Percentiles rank a stretch among this genome's conserved stretches.
These are phyloP conservation scores for Adrianichthys oophorus DNA, from an alignment of 2,797 vertebrate genomes.

Conservation along the genomic window DNA sequence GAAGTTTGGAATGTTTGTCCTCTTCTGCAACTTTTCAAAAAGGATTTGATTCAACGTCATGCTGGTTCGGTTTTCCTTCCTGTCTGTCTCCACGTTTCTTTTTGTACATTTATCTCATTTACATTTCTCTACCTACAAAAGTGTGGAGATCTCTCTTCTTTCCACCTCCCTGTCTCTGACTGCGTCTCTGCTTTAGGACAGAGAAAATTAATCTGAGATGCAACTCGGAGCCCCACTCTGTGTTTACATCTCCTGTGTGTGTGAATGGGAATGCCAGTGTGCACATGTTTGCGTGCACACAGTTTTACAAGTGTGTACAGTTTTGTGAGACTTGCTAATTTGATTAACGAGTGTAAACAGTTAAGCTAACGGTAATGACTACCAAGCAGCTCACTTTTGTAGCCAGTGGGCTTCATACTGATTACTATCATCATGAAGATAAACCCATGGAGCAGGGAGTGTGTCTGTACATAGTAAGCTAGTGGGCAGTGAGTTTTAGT, in stretches of 20 bases:
- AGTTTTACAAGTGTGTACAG: constrained; percentile 13
- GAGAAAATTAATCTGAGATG: constrained; percentile 70
- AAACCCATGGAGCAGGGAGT: constrained; percentile 54
- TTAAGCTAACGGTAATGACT: constrained; percentile 77
- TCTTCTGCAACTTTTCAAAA: too few relatives aligned
- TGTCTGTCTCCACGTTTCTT: constrained; percentile 21
- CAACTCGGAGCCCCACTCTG: constrained; percentile 51
- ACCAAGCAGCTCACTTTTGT: constrained; percentile 71
- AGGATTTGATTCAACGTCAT: not conserved
- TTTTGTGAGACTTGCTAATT: constrained; percentile 67
- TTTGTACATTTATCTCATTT: constrained; percentile 47
- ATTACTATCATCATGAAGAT: constrained; percentile 75
- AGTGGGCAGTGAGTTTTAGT: constrained; percentile 26
- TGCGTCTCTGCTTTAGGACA: constrained; percentile 60
- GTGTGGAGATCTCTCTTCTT: constrained; percentile 45
- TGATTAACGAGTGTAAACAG: constrained; percentile 79
- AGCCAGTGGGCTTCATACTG: constrained; percentile 71
- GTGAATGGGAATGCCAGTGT: constrained; percentile 7
- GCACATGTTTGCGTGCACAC: constrained; percentile 12
- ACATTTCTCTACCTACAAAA: constrained; percentile 49
- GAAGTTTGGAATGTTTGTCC: too few relatives aligned
- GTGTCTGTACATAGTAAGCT: constrained; percentile 11
- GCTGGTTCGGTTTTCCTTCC: constrained; percentile 25
- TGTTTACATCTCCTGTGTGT: constrained; percentile 54
- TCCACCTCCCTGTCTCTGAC: constrained; percentile 37